Evolutionary conservation across 2,888 invertebrate species (phyloP), one percentile per base, ranked within the genome.

Genomic region (Elysia crispata): DNA sequence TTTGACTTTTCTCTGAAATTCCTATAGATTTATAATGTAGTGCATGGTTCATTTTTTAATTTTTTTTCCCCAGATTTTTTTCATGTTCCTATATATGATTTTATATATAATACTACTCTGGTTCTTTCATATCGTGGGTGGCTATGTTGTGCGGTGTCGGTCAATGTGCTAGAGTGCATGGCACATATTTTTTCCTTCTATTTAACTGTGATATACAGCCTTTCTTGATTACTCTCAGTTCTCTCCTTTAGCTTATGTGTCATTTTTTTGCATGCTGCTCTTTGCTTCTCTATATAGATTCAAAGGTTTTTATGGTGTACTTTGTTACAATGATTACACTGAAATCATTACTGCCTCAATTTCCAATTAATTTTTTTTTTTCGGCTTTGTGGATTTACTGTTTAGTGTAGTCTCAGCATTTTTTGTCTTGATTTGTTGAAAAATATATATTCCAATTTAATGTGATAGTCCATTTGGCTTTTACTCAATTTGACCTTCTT

Each of bases 121-220:
- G 74, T 62, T 74, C 74, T 74, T 74, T 74, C 62, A 74, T 57
- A 74, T 60, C 74, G 62, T 25, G 41, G 41, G 30, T 28, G 57
- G 49, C 41, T 31, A 73, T 31, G 23, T 28, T 41, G 62, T 31
- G 60, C 62, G 0, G 41, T 75, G n/a, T 33, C 25, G 41, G 31
- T n/a, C 3, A 13, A 30, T 66, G 25, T 66, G 66, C 30, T 25
- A 5, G 66, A 18, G 3, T 25, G 28, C 25, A 66, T 25, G 23
- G 30, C 23, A 28, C n/a, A 33, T 31, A 33, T 70, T 33, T 67
- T 70, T 41, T 33, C 33, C 30, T 70, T 70, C 25, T 33, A 33
- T 70, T 33, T 70, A 70, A 41, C 69, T 70, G 69, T 70, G 69
- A 70, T 70, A 70, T 33, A 33, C 31, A 20, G 23, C 15, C 66